Percentiles rank a stretch among this genome's conserved stretches.
Conservation (phyloP, 35 echinoderm and acorn worm genomes). For the Eucidaris tribuloides region DNA sequence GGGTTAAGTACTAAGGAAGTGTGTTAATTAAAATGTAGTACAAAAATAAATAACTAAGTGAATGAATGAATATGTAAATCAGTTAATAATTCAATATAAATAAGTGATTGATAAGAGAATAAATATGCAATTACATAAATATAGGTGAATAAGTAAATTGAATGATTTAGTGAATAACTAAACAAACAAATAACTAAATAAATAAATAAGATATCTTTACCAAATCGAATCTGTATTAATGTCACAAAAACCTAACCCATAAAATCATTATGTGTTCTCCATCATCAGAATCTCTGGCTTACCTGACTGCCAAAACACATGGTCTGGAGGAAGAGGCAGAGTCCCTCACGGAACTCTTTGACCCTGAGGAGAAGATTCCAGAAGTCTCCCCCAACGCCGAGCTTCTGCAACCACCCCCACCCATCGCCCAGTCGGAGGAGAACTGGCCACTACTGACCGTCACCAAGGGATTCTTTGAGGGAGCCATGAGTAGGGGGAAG, state of each 20-base stretch:
- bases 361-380: slow-evolving; percentile 69
- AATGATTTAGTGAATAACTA: no score
- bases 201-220: background rate
- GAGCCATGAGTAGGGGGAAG: slow-evolving; percentile 51
- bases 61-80: no score
- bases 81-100: no score
- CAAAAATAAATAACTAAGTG: no score
- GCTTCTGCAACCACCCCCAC: slow-evolving; percentile 86
- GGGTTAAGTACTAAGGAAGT: no score
- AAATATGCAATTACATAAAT: no score
- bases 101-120: no score
- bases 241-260: no score
- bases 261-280: background rate
- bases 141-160: no score
- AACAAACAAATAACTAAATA: no score
- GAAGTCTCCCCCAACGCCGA: slow-evolving; percentile 81
- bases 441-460: slow-evolving; percentile 98
- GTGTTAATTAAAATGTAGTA: no score
- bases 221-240: no score
- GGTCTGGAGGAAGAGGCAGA: slow-evolving; percentile 82
- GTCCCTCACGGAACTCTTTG: slow-evolving; percentile 58
- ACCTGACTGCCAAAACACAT: slow-evolving; percentile 92
- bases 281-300: slow-evolving; percentile 87
- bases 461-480: slow-evolving; percentile 98
- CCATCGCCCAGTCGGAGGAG: slow-evolving; percentile 92